Base-by-base conservation (phyloP, 2,888 invertebrate species). In the Perdita meconis region DNA sequence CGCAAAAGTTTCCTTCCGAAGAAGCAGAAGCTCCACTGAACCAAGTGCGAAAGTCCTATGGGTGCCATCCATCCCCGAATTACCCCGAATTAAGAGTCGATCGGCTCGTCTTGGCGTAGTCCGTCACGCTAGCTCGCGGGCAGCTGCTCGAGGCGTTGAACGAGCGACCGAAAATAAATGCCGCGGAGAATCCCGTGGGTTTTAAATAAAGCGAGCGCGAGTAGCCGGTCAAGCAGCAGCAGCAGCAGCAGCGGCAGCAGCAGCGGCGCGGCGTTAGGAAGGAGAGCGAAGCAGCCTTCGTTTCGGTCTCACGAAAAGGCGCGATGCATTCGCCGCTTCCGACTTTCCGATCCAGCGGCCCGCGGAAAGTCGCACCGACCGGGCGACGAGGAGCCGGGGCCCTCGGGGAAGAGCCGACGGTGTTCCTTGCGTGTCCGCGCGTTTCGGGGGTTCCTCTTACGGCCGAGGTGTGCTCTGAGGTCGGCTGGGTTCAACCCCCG, bases 141-240 rank as follows among this genome's bases (percentile, higher is more conserved):
- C 74, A 81, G 85, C 80, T 82, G 82, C 47, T 47, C 79, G 69
- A 76, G 80, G 75, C 84, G 75, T 80, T 80, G 80, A 82, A 76
- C 83, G 80, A 86, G 85, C 87, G 84, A 83, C 86, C 87, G 79
- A 89, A 90, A 90, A 90, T 90, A 90, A 90, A 87, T 89, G 84
- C 79, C 77, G 81, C 87, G 84, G 84, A 89, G 88, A 88, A 89
- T 89, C 86, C 83, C 81, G 81, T 77, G 70, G 83, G 89, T 89
- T 90, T 90, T 87, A 90, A 90, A 90, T 89, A 90, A 90, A 89
- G 89, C 86, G 59, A 83, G 73, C 69, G 68, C 78, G 81, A 83
- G 22, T 77, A 79, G 78, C 72, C 83, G 79, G 69, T 72, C 78
- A 76, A 76, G 63, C n/a, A n/a, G n/a, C n/a, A n/a, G n/a, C n/a